These are phyloP conservation scores for Prosapia bicincta DNA, from an alignment of 2,888 invertebrate genomes.

Conservation along the genomic window DNA sequence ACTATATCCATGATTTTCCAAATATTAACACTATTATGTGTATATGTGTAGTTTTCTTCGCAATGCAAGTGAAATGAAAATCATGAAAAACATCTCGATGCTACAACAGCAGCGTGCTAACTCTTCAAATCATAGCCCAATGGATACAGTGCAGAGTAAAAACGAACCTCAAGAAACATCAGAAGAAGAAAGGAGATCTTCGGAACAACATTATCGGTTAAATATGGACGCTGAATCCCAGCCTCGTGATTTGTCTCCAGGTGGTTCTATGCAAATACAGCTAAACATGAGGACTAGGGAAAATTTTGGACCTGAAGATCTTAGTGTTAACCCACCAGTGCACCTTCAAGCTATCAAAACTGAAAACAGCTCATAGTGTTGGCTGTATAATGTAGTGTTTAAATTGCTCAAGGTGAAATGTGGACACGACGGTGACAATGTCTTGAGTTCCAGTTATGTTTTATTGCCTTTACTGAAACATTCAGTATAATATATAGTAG, in stretches of 20 bases:
- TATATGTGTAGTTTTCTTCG: conserved; percentile 78
- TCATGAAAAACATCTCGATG: conserved; percentile 88
- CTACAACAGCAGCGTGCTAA: conserved; percentile 63
- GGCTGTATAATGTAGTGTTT: background rate
- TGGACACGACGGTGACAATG: background rate
- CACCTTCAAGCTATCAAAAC: conserved; percentile 9
- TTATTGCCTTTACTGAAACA: too few species aligned
- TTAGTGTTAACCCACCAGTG: background rate
- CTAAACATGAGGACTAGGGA: conserved; percentile 15
- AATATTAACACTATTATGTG: too few species aligned
- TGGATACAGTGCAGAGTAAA: background rate
- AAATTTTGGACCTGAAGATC: background rate
- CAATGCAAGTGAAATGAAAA: conserved; percentile 90
- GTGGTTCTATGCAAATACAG: conserved; percentile 8
- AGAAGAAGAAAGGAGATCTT: background rate
- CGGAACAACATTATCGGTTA: conserved; percentile 25
- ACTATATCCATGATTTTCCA: too few species aligned
- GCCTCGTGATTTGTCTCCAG: background rate
- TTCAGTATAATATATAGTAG: too few species aligned
- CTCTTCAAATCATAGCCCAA: background rate
- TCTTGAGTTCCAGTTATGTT: background rate
- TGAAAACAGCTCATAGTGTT: conserved; percentile 7
- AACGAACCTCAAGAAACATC: conserved; percentile 33
- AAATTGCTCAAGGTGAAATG: background rate
- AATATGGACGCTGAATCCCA: conserved; percentile 14